Evolutionary conservation across 2,113 vertebrate genomes (phyloP).

Genomic region (Scalopus aquaticus): DNA sequence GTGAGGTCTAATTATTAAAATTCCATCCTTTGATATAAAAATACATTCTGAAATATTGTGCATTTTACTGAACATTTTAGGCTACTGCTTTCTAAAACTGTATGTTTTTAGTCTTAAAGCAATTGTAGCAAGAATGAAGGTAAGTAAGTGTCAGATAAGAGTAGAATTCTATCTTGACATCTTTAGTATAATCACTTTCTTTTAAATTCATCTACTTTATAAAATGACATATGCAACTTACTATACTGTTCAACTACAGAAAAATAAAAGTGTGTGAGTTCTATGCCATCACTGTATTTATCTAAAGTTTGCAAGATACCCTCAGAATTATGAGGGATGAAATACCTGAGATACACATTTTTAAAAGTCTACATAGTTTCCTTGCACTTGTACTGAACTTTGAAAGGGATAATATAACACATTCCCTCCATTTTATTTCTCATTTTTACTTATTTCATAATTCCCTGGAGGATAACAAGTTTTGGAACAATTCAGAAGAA

Average conservation of each 20-base stretch:
- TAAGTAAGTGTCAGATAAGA: neutral
- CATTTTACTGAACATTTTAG: neutral
- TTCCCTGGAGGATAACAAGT: neutral
- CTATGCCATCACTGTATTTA: neutral
- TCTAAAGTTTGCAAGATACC: neutral
- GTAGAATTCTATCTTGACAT: neutral
- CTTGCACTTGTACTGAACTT: neutral
- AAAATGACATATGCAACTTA: neutral
- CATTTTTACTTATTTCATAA: conserved; percentile 14
- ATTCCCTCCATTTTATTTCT: neutral
- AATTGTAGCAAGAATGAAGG: neutral
- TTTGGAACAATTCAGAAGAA: conserved; percentile 23
- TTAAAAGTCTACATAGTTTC: neutral
- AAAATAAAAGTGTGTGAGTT: neutral
- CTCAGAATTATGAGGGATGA: neutral
- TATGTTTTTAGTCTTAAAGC: neutral
- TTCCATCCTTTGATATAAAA: neutral
- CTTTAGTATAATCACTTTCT: neutral
- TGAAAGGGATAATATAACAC: neutral
- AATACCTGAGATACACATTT: neutral
- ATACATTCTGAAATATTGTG: neutral
- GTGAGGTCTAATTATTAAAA: neutral
- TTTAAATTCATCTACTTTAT: neutral
- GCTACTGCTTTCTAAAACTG: neutral
- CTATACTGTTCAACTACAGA: neutral